Evolutionary conservation across 2,888 invertebrate genomes (phyloP), one percentile per base, ranked within the genome.

Genomic region (Ophioninae sp.): DNA sequence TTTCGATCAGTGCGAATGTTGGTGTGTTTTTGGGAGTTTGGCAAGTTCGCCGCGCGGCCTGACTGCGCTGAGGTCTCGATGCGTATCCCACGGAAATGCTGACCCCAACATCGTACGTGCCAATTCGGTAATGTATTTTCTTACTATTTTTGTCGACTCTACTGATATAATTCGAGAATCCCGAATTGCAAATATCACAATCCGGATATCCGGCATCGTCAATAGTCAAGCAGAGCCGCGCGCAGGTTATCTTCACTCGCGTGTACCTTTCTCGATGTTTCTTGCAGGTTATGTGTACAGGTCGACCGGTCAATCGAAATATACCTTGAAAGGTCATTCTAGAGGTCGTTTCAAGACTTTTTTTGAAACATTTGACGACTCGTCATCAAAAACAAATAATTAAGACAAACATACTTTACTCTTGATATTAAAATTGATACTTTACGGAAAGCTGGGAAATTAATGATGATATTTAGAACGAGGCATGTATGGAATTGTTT

Each of bases 11-110:
- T 17, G 51, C 51, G 51, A 51, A 17, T 63, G 23, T 44, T 41
- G 23, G 59, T 64, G 10, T 30, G 58, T 51, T 63, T 75, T 39
- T 37, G 74, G 59, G 56, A 61, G 71, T 82, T 79, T 79, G 74
- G 75, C 69, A 58, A 44, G n/a, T 71, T 20, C 64, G 22, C 17
- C 10, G 22, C 37, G 0, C 20, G 37, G 67, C 69, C 71, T 71
- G 74, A 56, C 9, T 23, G 59, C 41, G 39, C 6, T 30, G 61
- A 51, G 13, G 51, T 30, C 61, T 56, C 61, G 51, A 72, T 58
- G 58, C 44, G 67, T 17, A 56, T 64, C 72, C 72, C 20, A 79
- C 79, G 82, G 64, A 61, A 65, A 63, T 39, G 17, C 58, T 59
- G 51, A 44, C 39, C 44, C 30, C 37, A 37, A 59, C 51, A 20